phyloP scores from a whole-genome alignment of 2,888 invertebrate genomes.

The Candidula unifasciata region DNA sequence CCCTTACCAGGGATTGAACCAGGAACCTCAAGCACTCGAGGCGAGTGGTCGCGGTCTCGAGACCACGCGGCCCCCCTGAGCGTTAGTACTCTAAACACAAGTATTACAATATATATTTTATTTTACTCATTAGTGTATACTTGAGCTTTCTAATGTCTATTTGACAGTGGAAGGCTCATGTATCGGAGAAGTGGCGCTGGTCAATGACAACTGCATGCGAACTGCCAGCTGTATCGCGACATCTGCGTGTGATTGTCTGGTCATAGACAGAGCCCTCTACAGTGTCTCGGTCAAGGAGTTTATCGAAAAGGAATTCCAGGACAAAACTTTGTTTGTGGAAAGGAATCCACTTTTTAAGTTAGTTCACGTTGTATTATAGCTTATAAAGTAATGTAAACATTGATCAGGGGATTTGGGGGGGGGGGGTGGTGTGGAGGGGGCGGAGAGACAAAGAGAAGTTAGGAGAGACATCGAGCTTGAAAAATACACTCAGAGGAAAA shows the following conservation, averaged over 20 bases:
- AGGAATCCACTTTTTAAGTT: conserved; percentile 70
- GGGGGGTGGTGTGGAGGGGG: too few species aligned
- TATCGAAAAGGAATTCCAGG: conserved; percentile 73
- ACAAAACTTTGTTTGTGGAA: conserved; percentile 74
- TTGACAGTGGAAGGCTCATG: conserved; percentile 72
- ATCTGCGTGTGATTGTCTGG: conserved; percentile 71
- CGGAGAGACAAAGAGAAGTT: too few species aligned
- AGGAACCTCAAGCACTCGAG: too few species aligned
- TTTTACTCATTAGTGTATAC: not conserved
- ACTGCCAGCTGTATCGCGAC: conserved; percentile 75
- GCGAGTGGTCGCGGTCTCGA: too few species aligned
- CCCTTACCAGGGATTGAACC: too few species aligned
- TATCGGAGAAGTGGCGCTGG: conserved; percentile 76
- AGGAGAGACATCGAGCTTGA: too few species aligned
- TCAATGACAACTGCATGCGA: conserved; percentile 73
- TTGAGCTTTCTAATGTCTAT: not conserved
- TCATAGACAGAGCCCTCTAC: conserved; percentile 72
- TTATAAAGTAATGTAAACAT: too few species aligned
- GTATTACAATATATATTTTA: too few species aligned
- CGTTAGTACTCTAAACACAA: too few species aligned
- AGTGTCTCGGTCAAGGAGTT: conserved; percentile 58
- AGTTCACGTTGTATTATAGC: not conserved
- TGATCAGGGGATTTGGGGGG: too few species aligned
- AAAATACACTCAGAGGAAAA: too few species aligned
- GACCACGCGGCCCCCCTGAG: too few species aligned